phyloP scores from a whole-genome alignment of 2,113 vertebrate species.

The Asarcornis scutulata region DNA sequence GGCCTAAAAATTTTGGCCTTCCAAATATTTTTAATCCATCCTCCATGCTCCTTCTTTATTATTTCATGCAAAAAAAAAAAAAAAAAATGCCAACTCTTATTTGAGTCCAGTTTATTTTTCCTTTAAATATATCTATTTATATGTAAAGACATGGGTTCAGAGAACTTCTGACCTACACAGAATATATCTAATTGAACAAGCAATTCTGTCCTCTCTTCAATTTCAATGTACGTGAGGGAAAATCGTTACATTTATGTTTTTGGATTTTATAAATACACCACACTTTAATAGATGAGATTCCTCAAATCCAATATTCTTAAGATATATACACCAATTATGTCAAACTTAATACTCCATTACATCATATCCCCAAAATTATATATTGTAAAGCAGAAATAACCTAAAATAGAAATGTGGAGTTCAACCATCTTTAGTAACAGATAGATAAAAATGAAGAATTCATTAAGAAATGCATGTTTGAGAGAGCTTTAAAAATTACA shows the following conservation, averaged over 20 bases:
- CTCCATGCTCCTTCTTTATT: background rate
- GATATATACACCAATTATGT: background rate
- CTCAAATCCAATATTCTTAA: background rate
- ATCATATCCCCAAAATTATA: background rate
- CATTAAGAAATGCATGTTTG: background rate
- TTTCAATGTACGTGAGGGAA: background rate
- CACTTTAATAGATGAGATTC: background rate
- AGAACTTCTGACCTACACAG: background rate
- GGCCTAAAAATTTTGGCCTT: background rate
- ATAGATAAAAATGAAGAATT: background rate
- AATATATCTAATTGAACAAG: background rate
- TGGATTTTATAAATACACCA: background rate
- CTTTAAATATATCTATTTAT: background rate
- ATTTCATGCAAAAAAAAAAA: background rate
- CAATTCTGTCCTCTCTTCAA: background rate
- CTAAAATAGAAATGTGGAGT: background rate
- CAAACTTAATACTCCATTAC: background rate
- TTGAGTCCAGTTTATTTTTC: background rate
- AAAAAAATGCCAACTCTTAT: background rate
- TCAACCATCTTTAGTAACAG: background rate
- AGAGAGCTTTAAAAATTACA: background rate
- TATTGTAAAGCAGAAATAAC: background rate
- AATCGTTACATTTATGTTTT: background rate
- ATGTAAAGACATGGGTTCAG: background rate
- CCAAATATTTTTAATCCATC: background rate